These are phyloP conservation scores for Chelonoidis abingdonii DNA, from an alignment of 2,113 vertebrate species.

Conservation along the genomic window DNA sequence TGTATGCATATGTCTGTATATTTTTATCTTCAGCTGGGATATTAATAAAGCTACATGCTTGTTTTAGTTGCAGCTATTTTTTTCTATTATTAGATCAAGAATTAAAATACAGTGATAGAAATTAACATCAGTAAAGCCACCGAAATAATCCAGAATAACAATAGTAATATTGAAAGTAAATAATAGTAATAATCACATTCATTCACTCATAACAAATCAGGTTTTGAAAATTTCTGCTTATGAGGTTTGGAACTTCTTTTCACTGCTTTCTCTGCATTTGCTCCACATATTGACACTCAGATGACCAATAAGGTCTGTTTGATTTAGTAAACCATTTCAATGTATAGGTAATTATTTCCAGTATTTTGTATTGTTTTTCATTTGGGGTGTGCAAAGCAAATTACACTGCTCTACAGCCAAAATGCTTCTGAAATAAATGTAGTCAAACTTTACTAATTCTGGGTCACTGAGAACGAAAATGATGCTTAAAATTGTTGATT, in stretches of 20 bases:
- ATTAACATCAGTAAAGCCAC: not conserved
- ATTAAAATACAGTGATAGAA: not conserved
- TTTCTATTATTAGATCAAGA: not conserved
- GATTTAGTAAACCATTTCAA: not conserved
- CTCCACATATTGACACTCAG: not conserved
- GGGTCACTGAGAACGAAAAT: too few species aligned
- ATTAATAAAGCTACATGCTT: not conserved
- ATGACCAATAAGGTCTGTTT: not conserved
- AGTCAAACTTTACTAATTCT: too few species aligned
- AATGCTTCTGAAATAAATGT: too few species aligned
- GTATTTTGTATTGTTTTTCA: slow-evolving; percentile 9
- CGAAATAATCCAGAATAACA: not conserved
- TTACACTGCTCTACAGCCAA: too few species aligned
- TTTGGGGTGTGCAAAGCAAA: not conserved
- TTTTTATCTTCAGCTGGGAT: not conserved
- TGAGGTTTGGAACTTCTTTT: not conserved
- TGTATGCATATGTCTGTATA: not conserved
- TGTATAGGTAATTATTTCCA: not conserved
- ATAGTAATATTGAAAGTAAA: not conserved
- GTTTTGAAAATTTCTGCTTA: slow-evolving; percentile 2
- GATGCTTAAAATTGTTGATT: too few species aligned
- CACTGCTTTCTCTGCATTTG: slow-evolving; percentile 2
- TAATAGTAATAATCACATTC: not conserved
- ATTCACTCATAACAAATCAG: not conserved
- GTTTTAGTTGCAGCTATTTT: not conserved